Percentiles rank a stretch among this genome's conserved stretches.
Evolutionary conservation across 2,797 vertebrate species (phyloP).

Genomic region (Sebastes nivosus): DNA sequence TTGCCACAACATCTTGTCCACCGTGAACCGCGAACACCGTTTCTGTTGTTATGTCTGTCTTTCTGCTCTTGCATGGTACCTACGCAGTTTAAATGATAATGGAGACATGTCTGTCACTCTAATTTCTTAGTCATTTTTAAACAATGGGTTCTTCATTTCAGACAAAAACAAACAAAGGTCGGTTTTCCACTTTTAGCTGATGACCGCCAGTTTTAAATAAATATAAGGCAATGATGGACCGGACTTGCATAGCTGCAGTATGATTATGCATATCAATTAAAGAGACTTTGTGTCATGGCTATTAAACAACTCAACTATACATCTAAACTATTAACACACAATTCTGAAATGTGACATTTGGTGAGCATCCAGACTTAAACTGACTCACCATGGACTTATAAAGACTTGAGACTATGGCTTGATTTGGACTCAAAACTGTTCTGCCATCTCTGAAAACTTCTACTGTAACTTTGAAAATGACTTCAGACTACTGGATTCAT

Average conservation of each 20-base stretch:
- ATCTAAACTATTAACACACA: not conserved
- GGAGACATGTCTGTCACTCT: not conserved
- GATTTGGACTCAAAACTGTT: not conserved
- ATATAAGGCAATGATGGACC: no score
- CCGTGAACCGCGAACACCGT: accelerated
- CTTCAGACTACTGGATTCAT: not conserved
- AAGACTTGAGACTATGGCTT: not conserved
- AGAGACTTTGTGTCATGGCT: not conserved
- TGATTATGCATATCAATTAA: not conserved
- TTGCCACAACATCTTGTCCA: not conserved
- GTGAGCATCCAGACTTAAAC: not conserved
- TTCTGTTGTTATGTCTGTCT: no score
- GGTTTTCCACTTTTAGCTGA: not conserved
- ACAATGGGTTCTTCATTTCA: not conserved
- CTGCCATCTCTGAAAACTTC: not conserved
- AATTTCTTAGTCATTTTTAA: not conserved
- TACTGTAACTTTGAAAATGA: not conserved
- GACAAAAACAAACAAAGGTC: not conserved
- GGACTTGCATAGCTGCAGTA: no score
- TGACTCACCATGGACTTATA: not conserved
- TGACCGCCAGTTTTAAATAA: no score
- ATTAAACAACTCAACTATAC: not conserved
- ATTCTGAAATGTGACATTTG: not conserved
- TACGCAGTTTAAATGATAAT: not conserved
- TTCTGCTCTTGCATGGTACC: not conserved